phyloP scores from a whole-genome alignment of 92 coral and sea anemone species.

The Phymanthus crucifer region DNA sequence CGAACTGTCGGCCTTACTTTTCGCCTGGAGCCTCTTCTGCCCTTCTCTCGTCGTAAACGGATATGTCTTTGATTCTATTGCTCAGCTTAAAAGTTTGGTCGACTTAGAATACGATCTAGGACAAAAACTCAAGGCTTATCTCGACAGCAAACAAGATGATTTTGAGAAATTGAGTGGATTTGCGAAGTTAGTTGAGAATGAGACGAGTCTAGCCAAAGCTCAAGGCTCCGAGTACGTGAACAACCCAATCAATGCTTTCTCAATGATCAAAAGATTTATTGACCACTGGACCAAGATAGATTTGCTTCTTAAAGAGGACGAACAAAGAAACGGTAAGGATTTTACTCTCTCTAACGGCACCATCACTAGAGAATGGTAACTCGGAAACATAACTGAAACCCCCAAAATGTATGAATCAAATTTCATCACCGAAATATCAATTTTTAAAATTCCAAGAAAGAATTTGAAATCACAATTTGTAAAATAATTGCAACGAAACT shows the following conservation, averaged over 20 bases:
- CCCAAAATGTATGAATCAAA: background rate
- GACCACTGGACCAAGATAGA: constrained; percentile 64
- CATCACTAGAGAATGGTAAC: background rate
- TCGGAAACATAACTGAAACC: background rate
- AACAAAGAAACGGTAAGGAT: constrained; percentile 69
- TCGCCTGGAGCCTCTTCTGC: background rate
- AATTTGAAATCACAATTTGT: no score
- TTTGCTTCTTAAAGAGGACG: constrained; percentile 12
- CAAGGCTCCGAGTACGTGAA: constrained; percentile 36
- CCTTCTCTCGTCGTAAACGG: background rate
- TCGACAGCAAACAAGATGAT: constrained; percentile 45
- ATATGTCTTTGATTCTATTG: constrained; percentile 67
- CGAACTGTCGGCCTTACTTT: constrained; percentile 15
- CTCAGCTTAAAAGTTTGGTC: constrained; percentile 70
- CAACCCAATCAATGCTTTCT: constrained; percentile 51
- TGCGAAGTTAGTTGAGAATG: constrained; percentile 56
- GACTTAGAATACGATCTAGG: constrained; percentile 65
- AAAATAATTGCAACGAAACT: no score
- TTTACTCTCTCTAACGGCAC: background rate
- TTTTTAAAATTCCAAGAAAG: no score
- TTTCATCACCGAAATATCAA: no score
- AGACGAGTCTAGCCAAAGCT: constrained; percentile 36
- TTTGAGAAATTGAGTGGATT: constrained; percentile 49
- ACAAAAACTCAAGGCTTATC: constrained; percentile 57
- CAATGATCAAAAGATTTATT: constrained; percentile 60